Evolutionary conservation across 1,140 invertebrate species (phyloP), one percentile per base, ranked within the genome.

Genomic region (Ceratoteleas bidentatus): DNA sequence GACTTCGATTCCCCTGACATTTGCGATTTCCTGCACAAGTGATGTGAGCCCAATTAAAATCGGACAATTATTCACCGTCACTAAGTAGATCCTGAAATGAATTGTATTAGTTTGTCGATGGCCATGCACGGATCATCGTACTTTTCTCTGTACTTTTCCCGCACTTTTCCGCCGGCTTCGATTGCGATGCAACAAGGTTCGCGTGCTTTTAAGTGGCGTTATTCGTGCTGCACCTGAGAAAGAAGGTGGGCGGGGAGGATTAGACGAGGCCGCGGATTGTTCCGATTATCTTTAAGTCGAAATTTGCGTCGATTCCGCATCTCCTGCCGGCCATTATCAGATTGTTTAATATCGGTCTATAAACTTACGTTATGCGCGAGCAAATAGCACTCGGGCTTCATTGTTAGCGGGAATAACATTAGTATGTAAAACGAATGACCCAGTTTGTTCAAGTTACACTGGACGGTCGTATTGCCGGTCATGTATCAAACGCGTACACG

Each of bases 391-490:
- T 81, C 11, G 24, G 81, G 83, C 79, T 47, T 74, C 68, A 84
- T 86, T 84, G 75, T 82, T 81, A 78, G 72, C 79, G 68, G 62
- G 77, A 80, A 82, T 85, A 81, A 84, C 84, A 85, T 83, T 86
- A 82, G 62, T 69, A 84, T 80, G 77, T 83, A 77, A 87, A 86
- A 87, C 64, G 85, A 85, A 85, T 86, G 86, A 87, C 85, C 86
- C 79, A 87, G 77, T 85, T 87, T 87, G 81, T 79, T 40, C 61
- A 81, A 79, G 76, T 85, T 70, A 73, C 54, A 58, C 69, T 80
- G 60, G 53, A 77, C 69, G 62, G 43, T 70, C 73, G 76, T 73
- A 72, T 80, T 11, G 62, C 72, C 81, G 81, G 68, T 80, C 58
- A 74, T 74, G 50, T 69, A 68, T 76, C 75, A 70, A 43, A 78